Evolutionary conservation across 2,888 invertebrate genomes (phyloP), one percentile per base, ranked within the genome.

Genomic region (Oscheius onirici): DNA sequence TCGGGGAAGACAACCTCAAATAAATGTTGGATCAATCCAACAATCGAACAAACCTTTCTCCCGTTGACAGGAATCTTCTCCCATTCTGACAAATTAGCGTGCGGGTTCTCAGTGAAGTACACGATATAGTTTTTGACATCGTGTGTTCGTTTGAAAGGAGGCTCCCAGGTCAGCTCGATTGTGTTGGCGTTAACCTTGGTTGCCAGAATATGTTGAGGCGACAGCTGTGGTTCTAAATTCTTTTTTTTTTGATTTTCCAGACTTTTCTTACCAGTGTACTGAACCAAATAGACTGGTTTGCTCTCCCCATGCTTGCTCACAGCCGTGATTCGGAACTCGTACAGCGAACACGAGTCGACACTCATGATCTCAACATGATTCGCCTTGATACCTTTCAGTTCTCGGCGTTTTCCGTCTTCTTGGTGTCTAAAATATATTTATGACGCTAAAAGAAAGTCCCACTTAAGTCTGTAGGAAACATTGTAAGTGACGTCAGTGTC

Each of bases 111-210:
- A 15, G 86, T 87, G 72, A 83, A 86, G 51, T 86, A 86, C 13
- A 86, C 86, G 65, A 85, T 80, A 69, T 86, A 86, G 69, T 83
- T 79, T 78, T 86, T 86, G 28, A 86, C 85, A 54, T 85, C 83
- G 44, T 83, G 76, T 15, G 86, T 82, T 41, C 84, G 76, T 70
- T 87, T 87, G 69, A 79, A 86, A 0, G 86, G 86, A 10, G 85
- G 84, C 49, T 86, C 86, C 86, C 86, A 87, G 11, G 81, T 81
- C 26, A 86, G 55, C 57, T 85, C 84, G 5, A 86, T 82, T 1
- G 86, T 82, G 57, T 87, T 86, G 5, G 84, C 82, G 60, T 79
- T 83, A 3, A 86, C 51, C 24, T 83, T 82, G 13, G 76, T 83
- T 1, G 83, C 84, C 69, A 87, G 17, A 67, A 86, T 84, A 72